Evolutionary conservation across 2,888 invertebrate genomes (phyloP), one percentile per base, ranked within the genome.

Genomic region (Pandemis corylana): DNA sequence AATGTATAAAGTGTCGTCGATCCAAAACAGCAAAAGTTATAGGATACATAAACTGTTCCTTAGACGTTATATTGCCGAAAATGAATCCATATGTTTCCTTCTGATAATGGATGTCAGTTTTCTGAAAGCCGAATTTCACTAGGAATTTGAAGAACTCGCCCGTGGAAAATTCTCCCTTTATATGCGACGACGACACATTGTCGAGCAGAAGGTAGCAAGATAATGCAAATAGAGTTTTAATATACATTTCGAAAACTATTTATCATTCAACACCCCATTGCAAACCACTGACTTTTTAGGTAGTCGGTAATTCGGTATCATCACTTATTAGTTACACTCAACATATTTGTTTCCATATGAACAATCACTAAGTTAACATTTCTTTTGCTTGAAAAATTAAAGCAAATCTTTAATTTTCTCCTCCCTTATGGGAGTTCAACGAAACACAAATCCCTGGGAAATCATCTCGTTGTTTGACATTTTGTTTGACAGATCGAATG

Each of bases 101-200:
- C 83, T 96, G 96, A 81, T 97, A 96, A 89, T 98, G 97, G 62
- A 96, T 95, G 89, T 98, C 98, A 13, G 99, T 99, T 92, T 99
- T 98, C 93, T 99, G 99, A 89, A 99, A 98, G 75, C 99, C 99
- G 91, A 99, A 99, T 90, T 99, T 99, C 36, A 98, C 96, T 70
- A 99, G 95, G 91, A 99, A 98, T 90, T 97, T 97, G 88, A 98
- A 99, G 90, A 98, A 98, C 66, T 97, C 97, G 76, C 86, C 81
- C 2, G 94, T 94, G 62, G 93, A 90, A 86, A 94, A 94, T 81
- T 92, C 90, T 71, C 94, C 94, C 77, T 87, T 84, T 78, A 94
- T 90, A 76, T 90, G 94, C 36, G 91, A 89, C 69, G 89, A 83
- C 36, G 89, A 89, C 51, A 85, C 88, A 69, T 42, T 71, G 41